A percentile compares a stretch with the other conserved stretches of the same genome.
Evolutionary conservation across 2,113 vertebrate species (phyloP).

Genomic region (Otocyon megalotis): DNA sequence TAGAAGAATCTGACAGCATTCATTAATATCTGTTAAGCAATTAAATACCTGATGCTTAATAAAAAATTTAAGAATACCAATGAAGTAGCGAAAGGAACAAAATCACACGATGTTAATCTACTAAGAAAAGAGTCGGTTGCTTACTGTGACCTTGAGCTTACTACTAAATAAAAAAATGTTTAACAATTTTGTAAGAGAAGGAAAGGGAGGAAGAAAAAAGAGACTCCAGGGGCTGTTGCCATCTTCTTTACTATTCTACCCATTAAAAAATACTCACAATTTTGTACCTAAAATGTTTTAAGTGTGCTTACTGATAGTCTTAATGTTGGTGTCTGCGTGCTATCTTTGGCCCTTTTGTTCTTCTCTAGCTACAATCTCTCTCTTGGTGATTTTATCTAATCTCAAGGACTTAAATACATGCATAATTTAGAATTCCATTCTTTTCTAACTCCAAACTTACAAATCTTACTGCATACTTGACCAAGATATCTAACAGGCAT

Average conservation of each 20-base stretch:
- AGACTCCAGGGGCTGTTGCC: background rate
- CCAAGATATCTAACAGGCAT: background rate
- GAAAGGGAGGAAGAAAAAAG: background rate
- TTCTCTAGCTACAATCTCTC: background rate
- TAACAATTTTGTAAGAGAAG: background rate
- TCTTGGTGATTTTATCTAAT: background rate
- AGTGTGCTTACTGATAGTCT: background rate
- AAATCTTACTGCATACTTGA: background rate
- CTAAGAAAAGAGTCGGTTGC: background rate
- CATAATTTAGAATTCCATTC: background rate
- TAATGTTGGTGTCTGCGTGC: background rate
- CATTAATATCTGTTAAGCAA: conserved; percentile 29
- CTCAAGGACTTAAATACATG: conserved; percentile 22
- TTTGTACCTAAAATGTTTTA: background rate
- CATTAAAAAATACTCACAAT: background rate
- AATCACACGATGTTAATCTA: background rate
- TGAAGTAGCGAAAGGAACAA: background rate
- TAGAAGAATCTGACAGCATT: background rate
- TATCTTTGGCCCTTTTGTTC: background rate
- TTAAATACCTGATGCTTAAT: background rate
- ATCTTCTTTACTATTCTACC: background rate
- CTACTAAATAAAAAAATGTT: background rate
- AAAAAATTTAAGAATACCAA: background rate
- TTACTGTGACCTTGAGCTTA: conserved; percentile 2
- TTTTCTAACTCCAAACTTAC: conserved; percentile 40